Base-by-base conservation (phyloP, 1,140 invertebrate species). In the Dinothrombium tinctorium region DNA sequence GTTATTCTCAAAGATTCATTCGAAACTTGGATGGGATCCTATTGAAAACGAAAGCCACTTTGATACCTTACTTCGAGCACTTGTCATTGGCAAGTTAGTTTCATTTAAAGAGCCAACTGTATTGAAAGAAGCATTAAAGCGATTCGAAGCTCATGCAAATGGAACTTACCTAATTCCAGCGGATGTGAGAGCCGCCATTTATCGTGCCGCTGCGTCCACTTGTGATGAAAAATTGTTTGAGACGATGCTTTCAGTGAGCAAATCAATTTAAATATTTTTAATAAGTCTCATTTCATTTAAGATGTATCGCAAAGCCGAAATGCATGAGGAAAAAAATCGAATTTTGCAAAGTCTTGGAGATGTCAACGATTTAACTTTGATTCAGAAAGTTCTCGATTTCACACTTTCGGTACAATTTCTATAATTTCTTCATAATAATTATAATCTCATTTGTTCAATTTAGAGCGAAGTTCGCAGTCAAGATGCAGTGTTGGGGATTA, bases 391-490 rank as follows among this genome's bases (percentile, higher is more conserved):
- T n/a, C 60, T 94, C 1, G 66, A 46, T 5, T 46, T 46, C 22
- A 2, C 45, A 2, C 7, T 46, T 6, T 41, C 42, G 7, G 41
- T 44, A 44, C 7, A 21, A 12, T 39, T 31, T 7, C 28, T 45
- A 37, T 23, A 86, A 25, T 90, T 92, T 15, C 5, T 4, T 2
- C 12, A 24, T 39, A 4, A 15, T 20, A 1, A 29, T 42, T 21
- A 26, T 12, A 33, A 32, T 39, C 44, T 52, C 17, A 54, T 54
- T 58, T 47, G 48, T 59, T 62, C 6, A 52, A 92, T n/a, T n/a
- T n/a, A n/a, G 84, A 89, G 96, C 61, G 89, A 98, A 57, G 86
- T 95, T 0, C 65, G 83, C 22, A 69, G 76, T 7, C 86, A 94
- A 58, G 86, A 94, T 54, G 74, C 80, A 0, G 70, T 84, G 1